A percentile compares a stretch with the other conserved stretches of the same genome.
Evolutionary conservation across 2,888 invertebrate genomes (phyloP).

Genomic region (Brenthis hecate): DNA sequence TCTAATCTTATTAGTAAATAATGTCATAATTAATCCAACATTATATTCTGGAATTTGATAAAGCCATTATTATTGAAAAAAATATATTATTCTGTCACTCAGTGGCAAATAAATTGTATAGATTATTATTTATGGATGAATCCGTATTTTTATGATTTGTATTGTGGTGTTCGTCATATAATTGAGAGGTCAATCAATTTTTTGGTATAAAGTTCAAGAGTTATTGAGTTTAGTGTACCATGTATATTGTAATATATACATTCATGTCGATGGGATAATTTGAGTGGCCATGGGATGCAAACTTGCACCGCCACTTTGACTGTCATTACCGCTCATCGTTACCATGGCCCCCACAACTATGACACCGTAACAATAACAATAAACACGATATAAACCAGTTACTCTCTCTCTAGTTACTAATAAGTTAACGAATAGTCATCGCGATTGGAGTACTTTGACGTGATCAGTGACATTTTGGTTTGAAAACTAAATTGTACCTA

Average conservation of each 20-base stretch:
- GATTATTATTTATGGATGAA: too few species aligned
- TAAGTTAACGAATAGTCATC: slow-evolving; percentile 37
- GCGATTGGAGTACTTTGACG: slow-evolving; percentile 30
- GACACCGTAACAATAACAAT: slow-evolving; percentile 50
- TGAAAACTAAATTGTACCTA: slow-evolving; percentile 1
- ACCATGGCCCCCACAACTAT: slow-evolving; percentile 62
- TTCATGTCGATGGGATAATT: not conserved
- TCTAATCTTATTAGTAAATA: not conserved
- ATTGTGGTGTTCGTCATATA: too few species aligned
- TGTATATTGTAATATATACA: not conserved
- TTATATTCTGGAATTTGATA: too few species aligned
- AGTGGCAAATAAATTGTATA: too few species aligned
- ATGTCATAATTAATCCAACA: not conserved
- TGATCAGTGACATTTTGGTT: slow-evolving; percentile 3
- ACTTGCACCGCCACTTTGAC: slow-evolving; percentile 35
- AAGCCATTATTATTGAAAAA: too few species aligned
- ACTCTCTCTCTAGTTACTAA: slow-evolving; percentile 26
- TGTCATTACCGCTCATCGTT: slow-evolving; percentile 51
- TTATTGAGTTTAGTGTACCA: too few species aligned
- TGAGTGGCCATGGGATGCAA: slow-evolving; percentile 27
- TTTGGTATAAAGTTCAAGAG: too few species aligned
- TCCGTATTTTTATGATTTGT: too few species aligned
- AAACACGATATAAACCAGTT: slow-evolving; percentile 53
- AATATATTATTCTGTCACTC: too few species aligned
- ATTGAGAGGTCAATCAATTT: too few species aligned